Evolutionary conservation across 30 jellyfish, hydroid and myxozoan genomes (phyloP).

Genomic region (Hydra vulgaris): DNA sequence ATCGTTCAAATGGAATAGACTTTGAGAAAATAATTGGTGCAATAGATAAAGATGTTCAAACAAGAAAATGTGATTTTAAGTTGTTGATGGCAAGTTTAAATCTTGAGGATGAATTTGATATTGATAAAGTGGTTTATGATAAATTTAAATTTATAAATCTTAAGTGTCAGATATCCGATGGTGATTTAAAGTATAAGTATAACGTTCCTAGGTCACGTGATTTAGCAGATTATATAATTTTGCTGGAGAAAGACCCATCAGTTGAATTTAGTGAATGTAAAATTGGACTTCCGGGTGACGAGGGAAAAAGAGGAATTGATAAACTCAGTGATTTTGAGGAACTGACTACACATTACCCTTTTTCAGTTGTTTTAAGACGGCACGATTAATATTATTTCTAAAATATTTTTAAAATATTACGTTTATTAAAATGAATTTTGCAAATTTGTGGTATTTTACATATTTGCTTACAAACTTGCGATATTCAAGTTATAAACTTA

Average conservation of each 20-base stretch:
- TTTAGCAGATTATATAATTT: slow-evolving; percentile 27
- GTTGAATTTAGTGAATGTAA: slow-evolving; percentile 19
- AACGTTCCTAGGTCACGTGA: slow-evolving; percentile 30
- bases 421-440: too few relatives aligned
- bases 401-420: too few relatives aligned
- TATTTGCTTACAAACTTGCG: too few relatives aligned
- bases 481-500: too few relatives aligned
- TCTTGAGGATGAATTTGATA: slow-evolving; percentile 28
- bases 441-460: too few relatives aligned
- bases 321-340: slow-evolving; percentile 32
- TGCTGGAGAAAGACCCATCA: slow-evolving; percentile 11
- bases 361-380: slow-evolving; percentile 9
- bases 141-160: slow-evolving; percentile 19
- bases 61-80: slow-evolving; percentile 29
- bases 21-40: slow-evolving; percentile 23
- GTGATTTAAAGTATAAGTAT: slow-evolving; percentile 13
- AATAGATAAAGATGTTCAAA: slow-evolving; percentile 19
- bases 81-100: slow-evolving; percentile 17
- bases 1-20: slow-evolving; percentile 16
- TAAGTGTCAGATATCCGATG: slow-evolving; percentile 24
- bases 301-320: slow-evolving; percentile 24
- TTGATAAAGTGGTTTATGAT: slow-evolving; percentile 12
- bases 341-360: slow-evolving; percentile 31
- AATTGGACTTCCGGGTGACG: slow-evolving; percentile 32
- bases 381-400: too few relatives aligned